Evolutionary conservation across 2,113 vertebrate species (phyloP).

Genomic region (Mionectes macconnelli): DNA sequence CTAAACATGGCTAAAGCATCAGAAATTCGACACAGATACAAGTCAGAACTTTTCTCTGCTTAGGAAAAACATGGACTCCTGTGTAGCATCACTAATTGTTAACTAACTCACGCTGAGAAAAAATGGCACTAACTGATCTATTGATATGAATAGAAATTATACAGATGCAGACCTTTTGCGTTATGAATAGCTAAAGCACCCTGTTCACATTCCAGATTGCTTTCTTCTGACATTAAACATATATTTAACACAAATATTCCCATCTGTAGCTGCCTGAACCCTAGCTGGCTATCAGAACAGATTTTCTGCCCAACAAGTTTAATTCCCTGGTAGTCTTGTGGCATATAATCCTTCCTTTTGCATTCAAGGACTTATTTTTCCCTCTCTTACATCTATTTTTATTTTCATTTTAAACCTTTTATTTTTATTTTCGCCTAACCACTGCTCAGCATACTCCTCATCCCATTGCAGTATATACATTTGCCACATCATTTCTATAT

Average conservation of each 20-base stretch:
- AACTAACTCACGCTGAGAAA: background rate
- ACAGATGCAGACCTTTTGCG: background rate
- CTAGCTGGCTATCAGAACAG: background rate
- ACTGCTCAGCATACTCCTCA: background rate
- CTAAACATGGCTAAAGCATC: background rate
- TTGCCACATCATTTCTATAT: background rate
- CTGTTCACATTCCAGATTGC: background rate
- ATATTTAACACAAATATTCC: background rate
- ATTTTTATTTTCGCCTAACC: background rate
- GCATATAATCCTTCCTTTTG: background rate
- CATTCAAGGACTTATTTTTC: background rate
- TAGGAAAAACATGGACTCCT: background rate
- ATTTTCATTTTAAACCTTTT: background rate
- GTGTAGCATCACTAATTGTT: background rate
- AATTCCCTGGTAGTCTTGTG: background rate
- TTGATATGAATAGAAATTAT: background rate
- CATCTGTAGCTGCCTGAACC: background rate
- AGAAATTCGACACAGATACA: background rate
- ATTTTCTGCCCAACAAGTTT: background rate
- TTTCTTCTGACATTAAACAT: background rate
- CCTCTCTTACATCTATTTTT: background rate
- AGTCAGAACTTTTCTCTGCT: background rate
- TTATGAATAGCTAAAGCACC: background rate
- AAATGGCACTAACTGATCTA: slow-evolving; percentile 1
- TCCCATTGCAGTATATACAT: background rate